Evolutionary conservation across 2,797 vertebrate species (phyloP).

Genomic region (Poecilia wingei): DNA sequence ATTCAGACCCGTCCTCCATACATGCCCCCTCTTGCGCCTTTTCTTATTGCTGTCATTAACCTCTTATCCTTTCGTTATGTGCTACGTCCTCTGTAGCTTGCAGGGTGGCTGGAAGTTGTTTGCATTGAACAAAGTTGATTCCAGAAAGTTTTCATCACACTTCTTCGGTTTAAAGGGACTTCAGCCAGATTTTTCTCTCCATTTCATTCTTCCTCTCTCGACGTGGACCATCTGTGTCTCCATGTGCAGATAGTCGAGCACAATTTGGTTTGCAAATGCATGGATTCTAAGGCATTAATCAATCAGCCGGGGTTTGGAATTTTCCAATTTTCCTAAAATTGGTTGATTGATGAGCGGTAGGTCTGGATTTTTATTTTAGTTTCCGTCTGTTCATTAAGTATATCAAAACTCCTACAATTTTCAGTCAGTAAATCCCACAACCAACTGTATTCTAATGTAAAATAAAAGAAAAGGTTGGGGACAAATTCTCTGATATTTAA

Average conservation of each 20-base stretch:
- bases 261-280: background rate
- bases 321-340: background rate
- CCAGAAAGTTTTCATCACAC: slow-evolving; percentile 68
- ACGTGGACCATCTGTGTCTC: slow-evolving; percentile 31
- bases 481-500: background rate
- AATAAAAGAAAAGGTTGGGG: background rate
- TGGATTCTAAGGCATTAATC: background rate
- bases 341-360: background rate
- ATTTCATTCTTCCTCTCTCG: slow-evolving; percentile 26
- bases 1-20: slow-evolving; percentile 60
- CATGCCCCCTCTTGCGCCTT: slow-evolving; percentile 72
- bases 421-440: background rate
- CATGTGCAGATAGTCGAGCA: slow-evolving; percentile 26
- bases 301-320: background rate
- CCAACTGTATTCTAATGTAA: background rate
- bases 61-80: slow-evolving; percentile 55
- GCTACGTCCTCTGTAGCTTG: slow-evolving; percentile 49
- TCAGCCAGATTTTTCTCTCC: slow-evolving; percentile 41
- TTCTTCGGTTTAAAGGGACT: slow-evolving; percentile 34
- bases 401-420: background rate
- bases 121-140: slow-evolving; percentile 39
- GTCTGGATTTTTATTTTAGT: background rate
- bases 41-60: slow-evolving; percentile 71
- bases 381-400: background rate
- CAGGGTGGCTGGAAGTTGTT: slow-evolving; percentile 34